Evolutionary conservation across 1,140 invertebrate species (phyloP), one percentile per base, ranked within the genome.

Genomic region (Mylabris phalerata): DNA sequence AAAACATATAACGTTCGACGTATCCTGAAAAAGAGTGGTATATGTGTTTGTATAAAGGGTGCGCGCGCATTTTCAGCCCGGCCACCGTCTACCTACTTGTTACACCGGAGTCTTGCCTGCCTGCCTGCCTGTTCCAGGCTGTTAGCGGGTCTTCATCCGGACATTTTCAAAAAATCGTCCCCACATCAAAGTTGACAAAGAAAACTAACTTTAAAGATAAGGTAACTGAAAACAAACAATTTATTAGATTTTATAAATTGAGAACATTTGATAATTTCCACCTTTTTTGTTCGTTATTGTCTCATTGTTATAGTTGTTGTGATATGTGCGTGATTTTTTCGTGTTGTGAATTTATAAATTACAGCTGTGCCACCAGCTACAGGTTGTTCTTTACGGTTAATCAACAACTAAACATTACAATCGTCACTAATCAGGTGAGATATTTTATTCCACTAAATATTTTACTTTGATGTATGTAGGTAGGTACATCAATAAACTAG

Each of bases 71-170:
- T 42, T 42, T 32, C 32, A 45, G 63, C 66, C 67, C 68, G 65
- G 65, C 64, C 69, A 62, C 56, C 61, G 56, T 65, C 67, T 69
- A 70, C 69, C 70, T 72, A 72, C 70, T 72, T 72, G 70, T 72
- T 72, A 72, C 70, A 68, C 70, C 67, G 69, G 69, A 71, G 70
- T 71, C 61, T 67, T 62, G 59, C 66, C 65, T 63, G 19, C 19
- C 19, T 19, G 66, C 66, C 19, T 19, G 66, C 66, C 66, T 67
- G 61, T 61, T 68, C 68, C 68, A 63, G 65, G 61, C 62, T 58
- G 59, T 62, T 52, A 45, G 57, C 57, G 62, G 59, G 62, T 61
- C 52, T 64, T 59, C 58, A 41, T 63, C 61, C 58, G 61, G 58
- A 47, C 43, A 39, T 32, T 39, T 45, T 9, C 3, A 42, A 10